phyloP scores from a whole-genome alignment of 1,140 invertebrate genomes.

The Sycophila sp. region DNA sequence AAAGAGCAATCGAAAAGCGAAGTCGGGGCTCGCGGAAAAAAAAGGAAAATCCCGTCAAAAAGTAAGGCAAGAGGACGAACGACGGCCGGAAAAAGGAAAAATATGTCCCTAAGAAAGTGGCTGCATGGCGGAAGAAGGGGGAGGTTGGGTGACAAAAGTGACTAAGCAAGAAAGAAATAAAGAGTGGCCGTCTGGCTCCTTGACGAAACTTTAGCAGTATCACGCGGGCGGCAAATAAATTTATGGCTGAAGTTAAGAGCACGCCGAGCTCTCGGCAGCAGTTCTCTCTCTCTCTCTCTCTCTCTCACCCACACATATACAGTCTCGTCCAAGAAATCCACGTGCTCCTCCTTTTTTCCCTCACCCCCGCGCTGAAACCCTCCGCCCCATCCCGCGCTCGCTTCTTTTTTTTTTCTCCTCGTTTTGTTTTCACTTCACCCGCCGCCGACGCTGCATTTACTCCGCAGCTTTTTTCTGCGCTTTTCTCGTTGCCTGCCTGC shows the following conservation, averaged over 20 bases:
- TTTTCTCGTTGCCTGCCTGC: slow-evolving; percentile 27
- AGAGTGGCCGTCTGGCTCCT: slow-evolving; percentile 39
- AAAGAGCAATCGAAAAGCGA: background rate
- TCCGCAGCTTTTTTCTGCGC: slow-evolving; percentile 22
- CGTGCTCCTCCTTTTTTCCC: slow-evolving; percentile 19
- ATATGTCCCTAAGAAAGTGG: slow-evolving; percentile 24
- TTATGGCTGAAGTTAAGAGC: slow-evolving; percentile 61
- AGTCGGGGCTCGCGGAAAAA: no score
- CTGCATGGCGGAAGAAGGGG: no score
- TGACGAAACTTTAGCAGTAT: slow-evolving; percentile 59
- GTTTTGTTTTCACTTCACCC: background rate
- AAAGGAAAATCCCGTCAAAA: slow-evolving; percentile 22
- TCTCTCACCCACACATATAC: background rate
- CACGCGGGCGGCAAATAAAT: slow-evolving; percentile 56
- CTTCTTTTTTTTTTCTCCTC: slow-evolving; percentile 9
- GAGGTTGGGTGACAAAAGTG: no score
- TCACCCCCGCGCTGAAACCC: no score
- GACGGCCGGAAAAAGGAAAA: background rate
- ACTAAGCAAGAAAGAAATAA: slow-evolving; percentile 29
- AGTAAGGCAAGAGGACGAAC: slow-evolving; percentile 9
- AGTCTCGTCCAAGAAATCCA: background rate
- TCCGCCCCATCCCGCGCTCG: no score
- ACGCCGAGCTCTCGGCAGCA: slow-evolving; percentile 48
- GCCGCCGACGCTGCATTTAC: background rate
- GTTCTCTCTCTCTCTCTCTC: slow-evolving; percentile 27